Percentiles rank a stretch among this genome's conserved stretches.
Evolutionary conservation across 2,888 invertebrate genomes (phyloP).

Genomic region (Drosophila pseudotakahashii): DNA sequence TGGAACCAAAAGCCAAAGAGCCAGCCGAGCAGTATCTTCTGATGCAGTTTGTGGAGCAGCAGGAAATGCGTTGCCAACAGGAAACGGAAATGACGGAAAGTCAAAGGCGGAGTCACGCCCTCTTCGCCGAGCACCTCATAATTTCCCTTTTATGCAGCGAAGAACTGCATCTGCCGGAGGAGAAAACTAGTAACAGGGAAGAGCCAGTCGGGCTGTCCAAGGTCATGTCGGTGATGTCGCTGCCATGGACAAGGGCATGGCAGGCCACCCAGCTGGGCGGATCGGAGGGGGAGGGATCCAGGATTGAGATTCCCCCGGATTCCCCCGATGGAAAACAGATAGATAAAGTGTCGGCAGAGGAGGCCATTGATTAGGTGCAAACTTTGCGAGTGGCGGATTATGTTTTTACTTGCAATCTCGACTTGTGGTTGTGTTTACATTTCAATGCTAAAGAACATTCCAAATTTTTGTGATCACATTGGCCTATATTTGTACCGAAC

Average conservation of each 20-base stretch:
- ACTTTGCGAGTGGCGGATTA: neutral
- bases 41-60: constrained; percentile 41
- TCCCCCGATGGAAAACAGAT: neutral
- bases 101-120: constrained; percentile 23
- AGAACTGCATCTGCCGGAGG: constrained; percentile 15
- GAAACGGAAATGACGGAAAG: neutral
- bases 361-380: constrained; percentile 20
- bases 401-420: neutral
- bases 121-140: constrained; percentile 59
- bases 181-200: neutral
- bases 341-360: neutral
- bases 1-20: neutral
- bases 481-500: neutral
- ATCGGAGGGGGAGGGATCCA: neutral
- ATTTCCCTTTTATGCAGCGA: constrained; percentile 62
- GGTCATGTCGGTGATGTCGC: constrained; percentile 41
- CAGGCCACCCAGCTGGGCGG: neutral
- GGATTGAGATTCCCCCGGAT: too few relatives aligned
- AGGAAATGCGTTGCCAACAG: constrained; percentile 27
- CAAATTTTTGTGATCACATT: constrained; percentile 9
- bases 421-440: neutral
- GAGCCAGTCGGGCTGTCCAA: constrained; percentile 12
- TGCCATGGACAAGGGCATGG: constrained; percentile 29
- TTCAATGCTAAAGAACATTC: neutral
- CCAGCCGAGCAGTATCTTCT: constrained; percentile 43